Percentiles rank a stretch among this genome's conserved stretches.
These are phyloP conservation scores for Hyposoter dolosus DNA, from an alignment of 2,888 invertebrate species.

Conservation along the genomic window DNA sequence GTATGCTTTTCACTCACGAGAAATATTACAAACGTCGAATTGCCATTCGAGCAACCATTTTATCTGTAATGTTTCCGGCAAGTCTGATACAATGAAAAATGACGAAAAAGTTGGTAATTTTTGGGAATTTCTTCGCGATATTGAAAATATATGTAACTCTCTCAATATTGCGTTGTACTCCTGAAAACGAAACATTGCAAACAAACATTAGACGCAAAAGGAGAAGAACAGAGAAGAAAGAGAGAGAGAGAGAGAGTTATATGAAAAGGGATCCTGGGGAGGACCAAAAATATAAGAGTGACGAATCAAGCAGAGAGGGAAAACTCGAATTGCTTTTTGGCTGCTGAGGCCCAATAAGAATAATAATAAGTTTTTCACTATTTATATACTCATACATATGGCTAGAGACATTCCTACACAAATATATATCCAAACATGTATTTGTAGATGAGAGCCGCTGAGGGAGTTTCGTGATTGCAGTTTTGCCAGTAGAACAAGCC, in stretches of 20 bases:
- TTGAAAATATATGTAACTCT: background rate
- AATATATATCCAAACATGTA: background rate
- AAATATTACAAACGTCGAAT: background rate
- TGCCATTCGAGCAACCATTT: background rate
- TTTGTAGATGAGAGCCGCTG: background rate
- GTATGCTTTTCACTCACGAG: background rate
- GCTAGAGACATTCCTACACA: too few species aligned
- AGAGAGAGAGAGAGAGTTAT: background rate
- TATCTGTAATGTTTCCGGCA: slow-evolving; percentile 2
- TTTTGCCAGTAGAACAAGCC: background rate
- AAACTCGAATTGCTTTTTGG: slow-evolving; percentile 27
- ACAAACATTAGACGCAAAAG: too few species aligned
- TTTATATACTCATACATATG: slow-evolving; percentile 4
- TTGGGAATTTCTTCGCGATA: background rate
- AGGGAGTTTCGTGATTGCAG: slow-evolving; percentile 8
- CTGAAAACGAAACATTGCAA: background rate
- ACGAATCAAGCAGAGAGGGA: background rate
- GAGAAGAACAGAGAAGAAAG: background rate
- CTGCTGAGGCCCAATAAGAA: slow-evolving; percentile 27
- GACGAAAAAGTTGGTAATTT: background rate
- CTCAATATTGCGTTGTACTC: background rate
- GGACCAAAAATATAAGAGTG: slow-evolving; percentile 31
- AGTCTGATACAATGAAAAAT: background rate
- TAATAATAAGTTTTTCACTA: slow-evolving; percentile 2
- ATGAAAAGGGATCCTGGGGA: background rate